Conservation (phyloP, 1,140 invertebrate genomes). For the Drosophila miranda region DNA sequence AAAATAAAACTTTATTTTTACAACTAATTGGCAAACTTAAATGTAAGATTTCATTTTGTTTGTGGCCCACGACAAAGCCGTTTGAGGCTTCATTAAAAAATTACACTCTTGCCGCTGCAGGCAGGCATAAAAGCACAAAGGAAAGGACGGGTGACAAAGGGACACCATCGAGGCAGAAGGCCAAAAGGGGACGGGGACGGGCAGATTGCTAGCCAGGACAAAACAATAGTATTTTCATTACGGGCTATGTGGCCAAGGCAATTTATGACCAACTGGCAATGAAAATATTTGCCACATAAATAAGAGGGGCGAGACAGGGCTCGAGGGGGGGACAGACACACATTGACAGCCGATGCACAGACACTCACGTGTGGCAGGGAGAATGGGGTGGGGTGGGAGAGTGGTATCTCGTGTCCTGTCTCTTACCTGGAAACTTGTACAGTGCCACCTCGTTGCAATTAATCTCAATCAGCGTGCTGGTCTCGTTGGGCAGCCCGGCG, state of each 20-base stretch:
- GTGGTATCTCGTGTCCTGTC: slow-evolving; percentile 6
- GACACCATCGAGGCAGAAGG: background rate
- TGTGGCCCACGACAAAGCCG: slow-evolving; percentile 60
- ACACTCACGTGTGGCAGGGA: too few species aligned
- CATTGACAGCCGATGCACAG: slow-evolving; percentile 28
- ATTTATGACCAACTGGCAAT: slow-evolving; percentile 65
- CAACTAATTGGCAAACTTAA: slow-evolving; percentile 82
- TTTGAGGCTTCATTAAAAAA: slow-evolving; percentile 78
- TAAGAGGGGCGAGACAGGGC: slow-evolving; percentile 66
- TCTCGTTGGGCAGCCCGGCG: slow-evolving; percentile 84
- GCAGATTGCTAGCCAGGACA: background rate
- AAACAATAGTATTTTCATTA: slow-evolving; percentile 1
- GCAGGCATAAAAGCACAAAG: slow-evolving; percentile 5
- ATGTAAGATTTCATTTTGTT: slow-evolving; percentile 81
- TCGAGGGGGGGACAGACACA: slow-evolving; percentile 32
- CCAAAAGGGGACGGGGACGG: background rate
- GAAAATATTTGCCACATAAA: slow-evolving; percentile 77
- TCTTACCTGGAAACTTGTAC: slow-evolving; percentile 85
- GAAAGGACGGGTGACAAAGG: background rate
- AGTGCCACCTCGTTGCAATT: slow-evolving; percentile 86
- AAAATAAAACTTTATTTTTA: slow-evolving; percentile 72
- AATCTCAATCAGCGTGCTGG: slow-evolving; percentile 85
- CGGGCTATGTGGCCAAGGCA: slow-evolving; percentile 31
- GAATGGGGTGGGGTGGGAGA: background rate
- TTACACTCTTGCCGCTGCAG: slow-evolving; percentile 53